phyloP scores from a whole-genome alignment of 2,113 vertebrate species.

The Copsychus sechellarum region DNA sequence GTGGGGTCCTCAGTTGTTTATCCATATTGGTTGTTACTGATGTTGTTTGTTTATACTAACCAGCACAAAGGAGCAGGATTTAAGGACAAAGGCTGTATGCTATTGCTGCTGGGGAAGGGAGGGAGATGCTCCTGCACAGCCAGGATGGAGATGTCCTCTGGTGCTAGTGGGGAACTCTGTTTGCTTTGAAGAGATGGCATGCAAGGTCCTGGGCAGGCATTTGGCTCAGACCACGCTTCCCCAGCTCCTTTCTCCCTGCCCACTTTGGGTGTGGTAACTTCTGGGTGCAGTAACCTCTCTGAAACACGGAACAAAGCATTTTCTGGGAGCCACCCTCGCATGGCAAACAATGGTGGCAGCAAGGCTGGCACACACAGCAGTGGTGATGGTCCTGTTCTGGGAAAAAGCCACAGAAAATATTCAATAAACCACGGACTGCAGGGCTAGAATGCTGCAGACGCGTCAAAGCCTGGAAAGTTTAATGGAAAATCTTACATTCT shows the following conservation, averaged over 20 bases:
- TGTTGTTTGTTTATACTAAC: background rate
- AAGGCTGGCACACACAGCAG: background rate
- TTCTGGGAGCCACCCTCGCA: background rate
- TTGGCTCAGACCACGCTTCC: rapidly evolving
- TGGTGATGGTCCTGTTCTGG: background rate
- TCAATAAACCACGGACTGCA: background rate
- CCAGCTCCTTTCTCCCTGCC: background rate
- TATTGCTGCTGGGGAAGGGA: background rate
- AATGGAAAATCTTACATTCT: slow-evolving; percentile 6
- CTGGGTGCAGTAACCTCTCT: background rate
- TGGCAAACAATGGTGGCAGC: background rate
- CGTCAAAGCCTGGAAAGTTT: background rate
- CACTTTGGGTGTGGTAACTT: background rate
- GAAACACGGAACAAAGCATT: background rate
- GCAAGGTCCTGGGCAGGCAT: background rate
- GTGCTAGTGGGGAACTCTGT: rapidly evolving
- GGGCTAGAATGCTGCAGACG: background rate
- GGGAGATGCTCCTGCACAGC: background rate
- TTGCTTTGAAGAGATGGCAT: background rate
- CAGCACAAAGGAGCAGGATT: background rate
- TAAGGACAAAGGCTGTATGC: background rate
- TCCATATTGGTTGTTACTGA: background rate
- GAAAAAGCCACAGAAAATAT: background rate
- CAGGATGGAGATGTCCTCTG: background rate
- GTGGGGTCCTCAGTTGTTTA: background rate